Conservation (phyloP, 2,888 invertebrate genomes). For the Andrena marginata region DNA sequence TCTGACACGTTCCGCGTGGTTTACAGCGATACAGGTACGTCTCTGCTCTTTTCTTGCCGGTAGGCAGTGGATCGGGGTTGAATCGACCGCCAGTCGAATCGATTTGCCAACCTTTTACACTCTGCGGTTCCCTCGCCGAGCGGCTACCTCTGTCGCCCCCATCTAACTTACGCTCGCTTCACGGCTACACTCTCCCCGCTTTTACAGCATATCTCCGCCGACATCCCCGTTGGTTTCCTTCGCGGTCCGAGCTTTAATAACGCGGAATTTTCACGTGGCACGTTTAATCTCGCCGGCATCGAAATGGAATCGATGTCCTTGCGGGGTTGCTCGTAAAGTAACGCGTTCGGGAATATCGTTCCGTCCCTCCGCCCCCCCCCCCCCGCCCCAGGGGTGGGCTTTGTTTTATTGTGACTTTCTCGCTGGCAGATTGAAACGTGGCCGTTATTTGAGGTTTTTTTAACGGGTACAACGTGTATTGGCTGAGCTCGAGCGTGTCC, state of each 20-base stretch:
- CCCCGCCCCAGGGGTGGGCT: too few species aligned
- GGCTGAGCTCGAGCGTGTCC: conserved; percentile 30
- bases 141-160: neutral
- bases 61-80: conserved; percentile 9
- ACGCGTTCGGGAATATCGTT: neutral
- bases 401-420: conserved; percentile 15
- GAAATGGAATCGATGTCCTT: conserved; percentile 17
- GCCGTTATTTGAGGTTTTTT: neutral
- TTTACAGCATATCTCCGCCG: neutral
- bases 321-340: neutral
- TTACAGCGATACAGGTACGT: conserved; percentile 91
- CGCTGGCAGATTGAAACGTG: conserved; percentile 2
- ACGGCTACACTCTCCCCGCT: conserved; percentile 10
- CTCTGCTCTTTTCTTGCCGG: conserved; percentile 4
- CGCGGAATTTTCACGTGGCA: neutral
- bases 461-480: conserved; percentile 10
- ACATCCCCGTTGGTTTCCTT: neutral
- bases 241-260: conserved; percentile 34
- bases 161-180: conserved; percentile 25
- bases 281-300: conserved; percentile 25
- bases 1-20: conserved; percentile 96
- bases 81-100: conserved; percentile 39
- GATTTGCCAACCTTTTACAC: conserved; percentile 37
- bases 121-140: conserved; percentile 20
- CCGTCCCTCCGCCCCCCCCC: neutral